Percentiles rank a stretch among this genome's conserved stretches.
These are phyloP conservation scores for Pyrocephalus nanus DNA, from an alignment of 2,797 vertebrate species.

Conservation along the genomic window DNA sequence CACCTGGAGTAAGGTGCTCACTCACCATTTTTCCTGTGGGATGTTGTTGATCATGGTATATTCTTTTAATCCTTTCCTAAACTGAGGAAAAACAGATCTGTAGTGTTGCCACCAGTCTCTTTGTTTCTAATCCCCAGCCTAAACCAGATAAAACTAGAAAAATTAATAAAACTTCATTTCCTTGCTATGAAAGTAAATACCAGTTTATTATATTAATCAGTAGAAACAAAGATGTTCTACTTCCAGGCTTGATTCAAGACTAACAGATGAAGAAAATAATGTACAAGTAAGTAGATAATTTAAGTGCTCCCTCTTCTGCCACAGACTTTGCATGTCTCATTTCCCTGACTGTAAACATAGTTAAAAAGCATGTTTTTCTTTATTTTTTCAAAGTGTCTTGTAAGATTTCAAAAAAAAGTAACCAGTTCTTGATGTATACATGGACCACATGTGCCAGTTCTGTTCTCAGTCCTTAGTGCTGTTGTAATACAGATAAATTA, in stretches of 20 bases:
- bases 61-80: background rate
- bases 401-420: background rate
- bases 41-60: background rate
- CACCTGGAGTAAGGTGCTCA: background rate
- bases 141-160: background rate
- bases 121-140: background rate
- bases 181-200: background rate
- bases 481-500: background rate
- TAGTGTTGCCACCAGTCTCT: background rate
- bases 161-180: background rate
- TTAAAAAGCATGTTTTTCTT: background rate
- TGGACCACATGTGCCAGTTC: background rate
- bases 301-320: background rate
- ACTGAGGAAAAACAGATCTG: background rate
- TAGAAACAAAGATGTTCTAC: background rate
- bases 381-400: background rate
- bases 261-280: background rate
- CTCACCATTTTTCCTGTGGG: background rate
- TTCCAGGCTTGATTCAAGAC: background rate
- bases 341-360: background rate
- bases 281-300: background rate
- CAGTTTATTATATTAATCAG: background rate
- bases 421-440: rapidly evolving
- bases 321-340: background rate
- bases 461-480: background rate